Evolutionary conservation across 2,888 invertebrate species (phyloP), one percentile per base, ranked within the genome.

Genomic region (Ennomos quercinarius): DNA sequence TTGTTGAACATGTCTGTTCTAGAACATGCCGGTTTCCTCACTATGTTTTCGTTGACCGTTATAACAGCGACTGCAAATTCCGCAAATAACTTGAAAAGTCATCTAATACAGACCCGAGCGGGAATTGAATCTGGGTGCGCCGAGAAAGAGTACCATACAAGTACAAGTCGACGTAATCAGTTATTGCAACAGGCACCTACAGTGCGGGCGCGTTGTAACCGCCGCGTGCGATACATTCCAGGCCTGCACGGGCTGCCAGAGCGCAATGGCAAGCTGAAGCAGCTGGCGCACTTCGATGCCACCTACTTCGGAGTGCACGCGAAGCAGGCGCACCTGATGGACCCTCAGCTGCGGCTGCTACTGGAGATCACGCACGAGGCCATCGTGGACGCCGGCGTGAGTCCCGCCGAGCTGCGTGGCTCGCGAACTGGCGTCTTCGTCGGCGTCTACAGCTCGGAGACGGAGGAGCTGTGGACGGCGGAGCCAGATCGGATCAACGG

Each of bases 381-480:
- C 39, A 95, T 98, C 65, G 93, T 98, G 64, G 99, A 99, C 93
- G 97, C 98, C 52, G 96, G 96, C 52, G 75, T 96, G 62, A 98
- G 97, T 87, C 99, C 99, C 9, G 90, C 93, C 54, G 96, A 96
- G 70, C 84, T 98, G 52, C 94, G 97, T 72, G 99, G 99, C 54
- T 94, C 96, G 9, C 96, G 95, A 77, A 99, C 98, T 48, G 99
- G 99, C 64, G 99, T 99, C 2, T 99, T 96, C 88, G 95, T 99
- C 68, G 99, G 99, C 61, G 97, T 97, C 11, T 97, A 97, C 58
- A 95, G 95, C 66, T 96, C 96, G 17, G 99, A 99, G 89, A 95
- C 98, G n/a, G 97, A 97, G 75, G 98, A 98, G 79, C 95, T 95
- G 76, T 97, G 98, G 96, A 95, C 97, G 27, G 86, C 90, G 48